A percentile compares a stretch with the other conserved stretches of the same genome.
Conservation (phyloP, 2,113 vertebrate species). For the Peucedramus taeniatus region DNA sequence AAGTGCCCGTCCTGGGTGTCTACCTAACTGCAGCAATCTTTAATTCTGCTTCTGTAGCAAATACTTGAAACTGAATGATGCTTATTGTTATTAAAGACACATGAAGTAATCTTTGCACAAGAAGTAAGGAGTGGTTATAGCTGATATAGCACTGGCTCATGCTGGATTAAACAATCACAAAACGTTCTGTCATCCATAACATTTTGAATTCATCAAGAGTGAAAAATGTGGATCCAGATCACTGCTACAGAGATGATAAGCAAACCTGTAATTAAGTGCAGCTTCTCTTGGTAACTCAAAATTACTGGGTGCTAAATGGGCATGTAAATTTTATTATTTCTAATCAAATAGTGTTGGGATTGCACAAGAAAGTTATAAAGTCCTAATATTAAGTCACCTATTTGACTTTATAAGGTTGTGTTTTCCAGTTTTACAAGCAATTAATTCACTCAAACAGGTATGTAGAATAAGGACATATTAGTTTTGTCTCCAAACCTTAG, state of each 20-base stretch:
- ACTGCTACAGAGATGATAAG: not conserved
- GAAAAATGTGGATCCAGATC: not conserved
- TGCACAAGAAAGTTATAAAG: not conserved
- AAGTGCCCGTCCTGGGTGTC: not conserved
- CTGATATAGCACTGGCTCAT: not conserved
- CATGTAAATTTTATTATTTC: not conserved
- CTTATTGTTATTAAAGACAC: not conserved
- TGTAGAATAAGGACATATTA: not conserved
- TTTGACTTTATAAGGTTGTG: not conserved
- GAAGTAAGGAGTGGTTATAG: not conserved
- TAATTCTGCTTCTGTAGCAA: not conserved
- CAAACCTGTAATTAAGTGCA: not conserved
- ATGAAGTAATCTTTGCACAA: not conserved
- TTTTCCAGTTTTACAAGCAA: not conserved
- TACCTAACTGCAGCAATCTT: not conserved
- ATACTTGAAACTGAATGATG: not conserved
- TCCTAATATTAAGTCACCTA: not conserved
- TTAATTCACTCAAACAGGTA: not conserved
- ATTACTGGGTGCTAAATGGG: not conserved
- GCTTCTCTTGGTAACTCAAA: not conserved
- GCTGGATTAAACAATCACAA: not conserved
- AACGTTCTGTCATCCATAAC: fast-evolving
- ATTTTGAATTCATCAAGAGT: not conserved
- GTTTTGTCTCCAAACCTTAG: not conserved
- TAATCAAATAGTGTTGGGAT: not conserved